Evolutionary conservation across 2,113 vertebrate genomes (phyloP).

Genomic region (Ptyas mucosa): DNA sequence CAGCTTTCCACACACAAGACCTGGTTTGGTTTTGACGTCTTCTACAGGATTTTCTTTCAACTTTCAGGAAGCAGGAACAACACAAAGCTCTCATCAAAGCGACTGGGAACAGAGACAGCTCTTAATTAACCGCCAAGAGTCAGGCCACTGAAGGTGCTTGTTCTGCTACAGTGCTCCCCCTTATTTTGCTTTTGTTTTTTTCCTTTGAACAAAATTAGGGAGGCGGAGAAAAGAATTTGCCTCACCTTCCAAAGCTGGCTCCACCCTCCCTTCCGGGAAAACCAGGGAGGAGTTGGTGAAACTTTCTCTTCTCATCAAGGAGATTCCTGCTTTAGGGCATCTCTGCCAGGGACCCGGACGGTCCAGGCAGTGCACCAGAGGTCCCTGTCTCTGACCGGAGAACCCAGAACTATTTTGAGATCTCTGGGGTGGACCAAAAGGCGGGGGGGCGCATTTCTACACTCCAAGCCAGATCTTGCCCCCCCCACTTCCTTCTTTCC

Average conservation of each 20-base stretch:
- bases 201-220: neutral
- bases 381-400: neutral
- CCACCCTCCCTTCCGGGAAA: neutral
- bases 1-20: neutral
- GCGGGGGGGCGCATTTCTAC: neutral
- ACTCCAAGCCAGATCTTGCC: neutral
- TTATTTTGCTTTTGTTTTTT: neutral
- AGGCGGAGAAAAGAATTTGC: neutral
- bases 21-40: neutral
- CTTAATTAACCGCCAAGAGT: neutral
- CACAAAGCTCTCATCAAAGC: neutral
- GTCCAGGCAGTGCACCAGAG: neutral
- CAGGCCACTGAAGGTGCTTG: neutral
- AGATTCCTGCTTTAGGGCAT: slow-evolving; percentile 15
- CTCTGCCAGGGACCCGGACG: no score
- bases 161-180: neutral
- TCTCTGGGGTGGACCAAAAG: neutral
- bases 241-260: neutral
- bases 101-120: no score
- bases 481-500: no score
- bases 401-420: no score
- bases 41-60: neutral
- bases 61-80: neutral
- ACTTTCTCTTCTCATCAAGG: neutral
- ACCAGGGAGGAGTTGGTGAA: neutral